These are phyloP conservation scores for Sminthopsis crassicaudata DNA, from an alignment of 2,113 vertebrate genomes.

Conservation along the genomic window DNA sequence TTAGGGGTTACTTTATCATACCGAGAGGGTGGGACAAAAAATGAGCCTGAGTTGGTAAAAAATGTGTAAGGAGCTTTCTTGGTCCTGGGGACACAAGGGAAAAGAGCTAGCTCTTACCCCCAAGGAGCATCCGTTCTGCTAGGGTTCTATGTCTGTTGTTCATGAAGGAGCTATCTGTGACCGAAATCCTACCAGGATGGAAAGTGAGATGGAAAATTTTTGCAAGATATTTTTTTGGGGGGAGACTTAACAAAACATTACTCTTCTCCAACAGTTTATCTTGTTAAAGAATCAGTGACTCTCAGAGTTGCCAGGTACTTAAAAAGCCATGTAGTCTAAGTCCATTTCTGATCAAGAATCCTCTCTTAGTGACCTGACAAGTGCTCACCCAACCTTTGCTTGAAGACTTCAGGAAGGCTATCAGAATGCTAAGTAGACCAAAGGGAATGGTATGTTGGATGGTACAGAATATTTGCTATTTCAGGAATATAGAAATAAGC, in stretches of 20 bases:
- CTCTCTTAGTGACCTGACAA: not conserved
- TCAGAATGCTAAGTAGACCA: not conserved
- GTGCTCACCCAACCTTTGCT: not conserved
- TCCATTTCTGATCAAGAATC: not conserved
- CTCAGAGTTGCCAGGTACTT: not conserved
- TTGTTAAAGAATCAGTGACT: not conserved
- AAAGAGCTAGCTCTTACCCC: not conserved
- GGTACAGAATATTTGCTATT: not conserved
- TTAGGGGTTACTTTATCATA: too few relatives aligned
- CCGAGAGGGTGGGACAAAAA: too few relatives aligned
- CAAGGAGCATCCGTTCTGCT: not conserved
- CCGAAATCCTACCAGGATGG: not conserved
- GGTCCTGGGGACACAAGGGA: not conserved
- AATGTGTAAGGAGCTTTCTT: not conserved
- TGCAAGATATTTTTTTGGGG: not conserved
- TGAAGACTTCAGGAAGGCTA: not conserved
- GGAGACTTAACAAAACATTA: not conserved
- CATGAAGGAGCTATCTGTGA: not conserved
- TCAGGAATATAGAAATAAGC: not conserved
- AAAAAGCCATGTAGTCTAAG: not conserved
- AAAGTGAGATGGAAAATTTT: not conserved
- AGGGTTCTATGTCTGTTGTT: not conserved
- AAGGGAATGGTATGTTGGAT: not conserved
- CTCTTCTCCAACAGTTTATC: not conserved
- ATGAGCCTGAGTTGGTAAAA: not conserved